Evolutionary conservation across 2,113 vertebrate species (phyloP), one percentile per base, ranked within the genome.

Genomic region (Coryphaenoides rupestris): DNA sequence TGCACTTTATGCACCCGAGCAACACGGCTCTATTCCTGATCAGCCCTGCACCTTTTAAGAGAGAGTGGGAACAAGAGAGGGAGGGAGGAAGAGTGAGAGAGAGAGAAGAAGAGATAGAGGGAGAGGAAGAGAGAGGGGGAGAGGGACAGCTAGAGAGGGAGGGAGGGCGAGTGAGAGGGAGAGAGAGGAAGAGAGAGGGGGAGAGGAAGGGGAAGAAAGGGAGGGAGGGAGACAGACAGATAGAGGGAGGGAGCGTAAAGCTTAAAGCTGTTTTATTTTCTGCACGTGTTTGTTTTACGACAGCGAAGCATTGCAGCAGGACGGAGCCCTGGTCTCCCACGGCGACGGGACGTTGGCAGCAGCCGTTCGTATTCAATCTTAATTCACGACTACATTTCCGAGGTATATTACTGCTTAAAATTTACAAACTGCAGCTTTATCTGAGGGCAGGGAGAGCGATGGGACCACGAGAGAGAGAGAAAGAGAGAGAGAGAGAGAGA

Each of bases 381-480:
- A 55, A 82, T 72, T 70, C 33, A 62, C 72, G 63, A 60, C 74
- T 65, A 65, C 57, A 73, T 75, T 76, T 76, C 62, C 58, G 79
- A 88, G 81, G 81, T 79, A 80, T 83, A 77, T 76, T 72, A 77
- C 66, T 69, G 74, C 73, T 79, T 84, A 61, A 60, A 76, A 79
- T 78, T 80, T 85, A 84, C 84, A 87, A 87, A 87, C 77, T 87
- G 86, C 84, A 88, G 87, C 85, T 88, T 83, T 75, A 80, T 66
- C 75, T 55, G 71, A 87, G 78, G 83, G 83, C 84, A 26, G 24
- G 24, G 24, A 3, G 24, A 26, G 80, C 77, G 47, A 87, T 79
- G 28, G n/a, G 19, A 19, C 3, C 6, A 9, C 12, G 82, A 83
- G 62, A 83, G 63, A 69, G 78, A 73, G 69, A 66, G 49, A 69